phyloP scores from a whole-genome alignment of 23 tunicate genomes.

The Phallusia fumigata region DNA sequence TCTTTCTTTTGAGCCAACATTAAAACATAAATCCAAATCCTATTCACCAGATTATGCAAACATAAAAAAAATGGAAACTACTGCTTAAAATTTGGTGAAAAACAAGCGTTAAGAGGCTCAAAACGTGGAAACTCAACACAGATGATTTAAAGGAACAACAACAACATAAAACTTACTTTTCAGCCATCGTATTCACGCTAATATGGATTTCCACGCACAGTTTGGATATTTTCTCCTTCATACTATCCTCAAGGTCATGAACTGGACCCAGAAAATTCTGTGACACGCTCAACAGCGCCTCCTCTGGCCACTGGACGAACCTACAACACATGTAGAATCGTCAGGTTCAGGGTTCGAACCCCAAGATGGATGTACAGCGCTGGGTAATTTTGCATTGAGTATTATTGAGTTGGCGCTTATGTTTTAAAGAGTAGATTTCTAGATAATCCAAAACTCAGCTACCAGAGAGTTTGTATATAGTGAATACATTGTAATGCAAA shows the following conservation, averaged over 20 bases:
- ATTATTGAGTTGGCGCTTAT: too few relatives aligned
- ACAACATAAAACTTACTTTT: slow-evolving; percentile 33
- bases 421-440: too few relatives aligned
- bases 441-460: too few relatives aligned
- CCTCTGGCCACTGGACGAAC: slow-evolving; percentile 99
- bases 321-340: slow-evolving; percentile 18
- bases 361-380: too few relatives aligned
- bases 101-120: neutral
- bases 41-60: too few relatives aligned
- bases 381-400: too few relatives aligned
- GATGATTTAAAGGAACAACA: too few relatives aligned
- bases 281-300: slow-evolving; percentile 87
- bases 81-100: neutral
- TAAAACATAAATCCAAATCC: too few relatives aligned
- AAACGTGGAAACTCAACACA: neutral
- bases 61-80: too few relatives aligned
- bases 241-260: slow-evolving; percentile 73
- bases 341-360: neutral
- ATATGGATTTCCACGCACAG: slow-evolving; percentile 95
- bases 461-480: too few relatives aligned
- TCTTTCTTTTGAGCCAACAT: too few relatives aligned
- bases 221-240: slow-evolving; percentile 62
- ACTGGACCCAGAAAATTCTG: slow-evolving; percentile 81
- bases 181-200: slow-evolving; percentile 90
- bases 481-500: too few relatives aligned